Percentiles rank a stretch among this genome's conserved stretches.
phyloP scores from a whole-genome alignment of 2,888 invertebrate genomes.

The Celastrina argiolus region DNA sequence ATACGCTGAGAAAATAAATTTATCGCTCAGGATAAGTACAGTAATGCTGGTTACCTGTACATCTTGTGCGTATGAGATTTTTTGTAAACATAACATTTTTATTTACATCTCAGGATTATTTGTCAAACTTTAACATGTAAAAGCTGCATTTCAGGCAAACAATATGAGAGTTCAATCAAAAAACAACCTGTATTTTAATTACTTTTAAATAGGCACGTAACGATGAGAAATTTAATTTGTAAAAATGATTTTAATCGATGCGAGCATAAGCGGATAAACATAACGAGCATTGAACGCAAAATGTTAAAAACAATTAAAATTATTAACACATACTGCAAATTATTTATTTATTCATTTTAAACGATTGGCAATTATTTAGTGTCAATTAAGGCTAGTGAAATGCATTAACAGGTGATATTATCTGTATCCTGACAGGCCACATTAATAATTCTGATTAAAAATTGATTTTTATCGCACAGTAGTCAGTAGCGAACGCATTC shows the following conservation, averaged over 20 bases:
- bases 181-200: neutral
- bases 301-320: constrained; percentile 8
- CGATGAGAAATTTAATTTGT: neutral
- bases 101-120: too few species aligned
- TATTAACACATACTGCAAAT: constrained; percentile 10
- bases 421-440: constrained; percentile 12
- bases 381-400: constrained; percentile 21
- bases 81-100: too few species aligned
- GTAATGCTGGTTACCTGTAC: too few species aligned
- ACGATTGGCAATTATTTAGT: constrained; percentile 16
- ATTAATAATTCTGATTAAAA: constrained; percentile 18
- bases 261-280: neutral
- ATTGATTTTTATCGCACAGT: constrained; percentile 20
- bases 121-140: too few species aligned
- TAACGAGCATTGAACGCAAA: neutral
- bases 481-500: neutral
- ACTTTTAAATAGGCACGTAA: neutral
- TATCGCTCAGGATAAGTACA: too few species aligned
- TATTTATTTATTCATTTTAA: constrained; percentile 16
- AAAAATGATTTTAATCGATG: neutral
- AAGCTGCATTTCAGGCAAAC: too few species aligned
- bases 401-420: constrained; percentile 17
- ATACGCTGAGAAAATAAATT: too few species aligned
- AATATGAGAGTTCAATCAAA: neutral
- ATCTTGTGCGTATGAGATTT: too few species aligned